phyloP scores from a whole-genome alignment of 2,113 vertebrate species.

The Cyrtonyx montezumae region DNA sequence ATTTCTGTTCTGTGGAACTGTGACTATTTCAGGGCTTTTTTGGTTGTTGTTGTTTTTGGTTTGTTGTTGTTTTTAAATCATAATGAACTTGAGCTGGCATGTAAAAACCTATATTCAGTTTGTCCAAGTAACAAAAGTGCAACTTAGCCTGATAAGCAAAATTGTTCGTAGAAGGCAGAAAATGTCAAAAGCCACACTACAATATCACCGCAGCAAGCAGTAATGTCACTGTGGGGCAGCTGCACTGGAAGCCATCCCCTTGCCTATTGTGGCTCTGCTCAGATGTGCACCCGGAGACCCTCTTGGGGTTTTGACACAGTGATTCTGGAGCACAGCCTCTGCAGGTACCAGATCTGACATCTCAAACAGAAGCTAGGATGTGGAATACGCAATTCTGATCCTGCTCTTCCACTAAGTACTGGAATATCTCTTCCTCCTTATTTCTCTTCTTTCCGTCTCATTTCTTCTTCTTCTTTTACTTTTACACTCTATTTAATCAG shows the following conservation, averaged over 20 bases:
- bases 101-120: not conserved
- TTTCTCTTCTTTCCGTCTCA: fast-evolving
- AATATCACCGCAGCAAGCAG: not conserved
- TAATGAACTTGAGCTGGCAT: not conserved
- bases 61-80: not conserved
- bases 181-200: not conserved
- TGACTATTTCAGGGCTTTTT: not conserved
- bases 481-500: not conserved
- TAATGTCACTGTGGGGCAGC: not conserved
- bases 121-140: not conserved
- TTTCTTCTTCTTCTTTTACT: not conserved
- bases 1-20: not conserved
- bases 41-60: not conserved
- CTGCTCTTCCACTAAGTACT: not conserved
- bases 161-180: constrained; percentile 8
- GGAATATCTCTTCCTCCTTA: not conserved
- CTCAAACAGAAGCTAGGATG: not conserved
- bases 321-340: not conserved
- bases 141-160: not conserved
- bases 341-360: not conserved
- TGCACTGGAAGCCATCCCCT: not conserved
- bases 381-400: not conserved
- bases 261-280: not conserved
- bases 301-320: fast-evolving
- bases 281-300: not conserved